Base-by-base conservation (phyloP, 2,797 vertebrate genomes). In the Gymnopithys bicolor region DNA sequence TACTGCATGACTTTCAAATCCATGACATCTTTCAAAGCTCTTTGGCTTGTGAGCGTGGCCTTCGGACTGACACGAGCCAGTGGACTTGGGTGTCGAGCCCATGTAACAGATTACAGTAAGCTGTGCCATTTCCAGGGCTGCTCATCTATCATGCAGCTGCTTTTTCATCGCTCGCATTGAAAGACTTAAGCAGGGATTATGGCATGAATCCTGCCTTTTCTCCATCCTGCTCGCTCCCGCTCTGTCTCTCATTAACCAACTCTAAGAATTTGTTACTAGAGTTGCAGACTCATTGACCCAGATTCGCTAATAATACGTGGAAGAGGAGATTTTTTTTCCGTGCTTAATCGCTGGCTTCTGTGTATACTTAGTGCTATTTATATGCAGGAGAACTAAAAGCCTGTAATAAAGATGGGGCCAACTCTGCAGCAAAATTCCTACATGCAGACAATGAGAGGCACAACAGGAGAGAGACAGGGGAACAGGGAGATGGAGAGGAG, bases 241-340 rank as follows among this genome's bases (percentile, higher is more conserved):
- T 95, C 92, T 84, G 41, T 41, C 81, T 90, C 77, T 88, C 84
- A 94, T 96, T 96, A 94, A 89, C 89, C 48, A 88, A 75, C 73
- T 87, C 93, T 22, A 83, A 83, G 92, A 94, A 95, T 89, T 70
- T 92, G 77, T 90, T 94, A 87, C 93, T 92, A 62, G 51, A 95
- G 25, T 91, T 91, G 94, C 86, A 96, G 91, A 93, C 91, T 93
- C 91, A 85, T 94, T 96, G 93, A 94, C 87, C 94, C 83, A 94
- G 94, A 93, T 95, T 95, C 4, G 1, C 80, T 53, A 79, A 95
- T 94, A 93, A 88, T 84, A 46, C 14, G 15, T 80, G 76, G 46
- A 88, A 87, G 87, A 93, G 89, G 84, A 78, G 83, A 63, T 81
- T 86, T 88, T 95, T 95, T 76, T 82, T 33, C 43, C 0, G 0